Evolutionary conservation across 2,113 vertebrate species (phyloP), one percentile per base, ranked within the genome.

Genomic region (Burhinus oedicnemus): DNA sequence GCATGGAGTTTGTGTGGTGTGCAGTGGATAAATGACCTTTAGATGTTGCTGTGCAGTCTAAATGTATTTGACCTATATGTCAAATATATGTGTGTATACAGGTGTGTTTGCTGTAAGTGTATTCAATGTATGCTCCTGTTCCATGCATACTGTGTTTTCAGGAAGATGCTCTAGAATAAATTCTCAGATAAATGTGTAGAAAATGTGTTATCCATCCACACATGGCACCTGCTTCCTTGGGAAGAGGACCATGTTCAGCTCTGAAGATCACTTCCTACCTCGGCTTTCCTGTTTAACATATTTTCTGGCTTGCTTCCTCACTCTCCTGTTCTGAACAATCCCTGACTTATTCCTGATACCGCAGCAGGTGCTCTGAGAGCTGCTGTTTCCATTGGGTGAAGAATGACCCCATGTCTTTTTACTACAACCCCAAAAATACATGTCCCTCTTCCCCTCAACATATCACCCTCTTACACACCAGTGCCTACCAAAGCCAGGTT

Each of bases 1-100:
- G 97, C 96, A 94, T 97, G 96, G 29, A 32, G 57, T 90, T 89
- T 61, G 77, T 70, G 90, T 96, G 83, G 21, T 81, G 68, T 96
- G 87, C 85, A 79, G 92, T 93, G 91, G 62, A 29, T 75, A 60
- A 65, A 72, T 76, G 79, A 74, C 29, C 30, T 96, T 87, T 78
- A 68, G 74, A 30, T 89, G 49, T 77, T 89, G 75, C 80, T 83
- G n/a, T 94, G 76, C 47, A 62, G 21, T 61, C 19, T 72, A 29
- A 68, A 74, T 74, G n/a, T 54, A 30, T 88, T 87, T 87, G 65
- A 70, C 30, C 11, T 62, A 0, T 10, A 3, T 44, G 21, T 36
- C 38, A 30, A 75, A 89, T 78, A n/a, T n/a, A 19, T 0, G 0
- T 64, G 15, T 62, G n/a, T 42, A 7, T 14, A 38, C 21, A 51